A percentile compares a stretch with the other conserved stretches of the same genome.
Conservation (phyloP, 2,113 vertebrate species). For the Struthidea cinerea region DNA sequence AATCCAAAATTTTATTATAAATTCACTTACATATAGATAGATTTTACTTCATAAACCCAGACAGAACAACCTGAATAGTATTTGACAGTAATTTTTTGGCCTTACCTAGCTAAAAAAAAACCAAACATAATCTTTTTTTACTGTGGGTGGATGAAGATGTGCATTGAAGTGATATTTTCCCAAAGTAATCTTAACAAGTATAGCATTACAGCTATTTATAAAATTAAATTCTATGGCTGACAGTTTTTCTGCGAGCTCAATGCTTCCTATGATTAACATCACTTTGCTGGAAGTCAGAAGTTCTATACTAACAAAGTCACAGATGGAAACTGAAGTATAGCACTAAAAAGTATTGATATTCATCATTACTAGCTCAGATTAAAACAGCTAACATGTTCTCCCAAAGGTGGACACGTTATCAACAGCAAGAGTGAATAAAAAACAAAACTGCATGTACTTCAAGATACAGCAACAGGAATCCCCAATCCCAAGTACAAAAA, state of each 20-base stretch:
- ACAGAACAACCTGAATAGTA: background rate
- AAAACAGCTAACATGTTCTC: background rate
- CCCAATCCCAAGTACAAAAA: background rate
- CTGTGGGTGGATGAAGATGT: background rate
- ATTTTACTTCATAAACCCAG: background rate
- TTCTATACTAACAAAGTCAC: slow-evolving; percentile 5
- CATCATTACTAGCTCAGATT: background rate
- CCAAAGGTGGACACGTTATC: background rate
- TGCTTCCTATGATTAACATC: background rate
- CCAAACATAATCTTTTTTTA: background rate
- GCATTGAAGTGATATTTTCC: background rate
- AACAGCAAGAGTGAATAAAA: background rate
- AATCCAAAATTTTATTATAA: background rate
- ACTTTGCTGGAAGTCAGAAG: background rate
- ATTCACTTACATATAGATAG: background rate
- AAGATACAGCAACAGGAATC: background rate
- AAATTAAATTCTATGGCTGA: background rate
- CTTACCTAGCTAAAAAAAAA: background rate
- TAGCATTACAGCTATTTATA: slow-evolving; percentile 7
- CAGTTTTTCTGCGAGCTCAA: background rate
- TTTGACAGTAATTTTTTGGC: background rate
- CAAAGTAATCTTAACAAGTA: background rate
- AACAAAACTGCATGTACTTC: background rate
- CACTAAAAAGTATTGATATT: background rate
- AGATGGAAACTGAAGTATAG: background rate